Percentiles rank a stretch among this genome's conserved stretches.
These are phyloP conservation scores for Valencia hispanica DNA, from an alignment of 2,797 vertebrate genomes.

Conservation along the genomic window DNA sequence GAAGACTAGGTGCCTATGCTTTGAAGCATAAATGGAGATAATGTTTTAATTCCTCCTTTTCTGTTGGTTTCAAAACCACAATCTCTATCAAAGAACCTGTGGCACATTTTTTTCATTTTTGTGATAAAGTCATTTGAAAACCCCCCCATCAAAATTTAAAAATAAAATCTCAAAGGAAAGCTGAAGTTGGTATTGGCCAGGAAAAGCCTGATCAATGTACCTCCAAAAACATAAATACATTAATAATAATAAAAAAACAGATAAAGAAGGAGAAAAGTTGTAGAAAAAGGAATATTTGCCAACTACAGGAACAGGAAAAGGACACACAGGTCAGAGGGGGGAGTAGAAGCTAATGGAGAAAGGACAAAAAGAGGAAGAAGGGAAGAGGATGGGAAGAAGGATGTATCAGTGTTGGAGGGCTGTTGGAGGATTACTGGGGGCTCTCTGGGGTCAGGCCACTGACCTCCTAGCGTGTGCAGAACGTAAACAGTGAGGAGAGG, in stretches of 20 bases:
- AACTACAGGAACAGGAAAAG: conserved; percentile 36
- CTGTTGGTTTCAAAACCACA: neutral
- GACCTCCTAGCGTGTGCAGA: conserved; percentile 87
- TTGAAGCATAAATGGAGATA: neutral
- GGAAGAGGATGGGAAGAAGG: conserved; percentile 77
- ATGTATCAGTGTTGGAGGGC: conserved; percentile 81
- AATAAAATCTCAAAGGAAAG: neutral
- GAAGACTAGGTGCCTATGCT: neutral
- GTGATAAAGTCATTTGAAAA: neutral
- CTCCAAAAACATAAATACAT: neutral
- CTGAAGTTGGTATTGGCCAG: neutral
- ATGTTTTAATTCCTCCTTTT: neutral
- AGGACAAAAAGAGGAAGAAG: conserved; percentile 64
- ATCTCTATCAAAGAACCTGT: neutral
- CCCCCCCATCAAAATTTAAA: neutral
- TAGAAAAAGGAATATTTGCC: conserved; percentile 56
- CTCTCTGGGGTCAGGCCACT: conserved; percentile 84
- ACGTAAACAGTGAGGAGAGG: conserved; percentile 88
- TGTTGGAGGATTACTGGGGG: conserved; percentile 79
- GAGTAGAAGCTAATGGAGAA: conserved; percentile 60
- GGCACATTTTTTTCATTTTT: neutral
- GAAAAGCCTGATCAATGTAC: neutral
- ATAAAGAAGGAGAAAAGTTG: neutral
- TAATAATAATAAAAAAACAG: neutral
- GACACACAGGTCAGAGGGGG: conserved; percentile 51